Percentiles rank a stretch among this genome's conserved stretches.
These are phyloP conservation scores for Hippoglossus hippoglossus DNA, from an alignment of 2,797 vertebrate genomes.

Conservation along the genomic window DNA sequence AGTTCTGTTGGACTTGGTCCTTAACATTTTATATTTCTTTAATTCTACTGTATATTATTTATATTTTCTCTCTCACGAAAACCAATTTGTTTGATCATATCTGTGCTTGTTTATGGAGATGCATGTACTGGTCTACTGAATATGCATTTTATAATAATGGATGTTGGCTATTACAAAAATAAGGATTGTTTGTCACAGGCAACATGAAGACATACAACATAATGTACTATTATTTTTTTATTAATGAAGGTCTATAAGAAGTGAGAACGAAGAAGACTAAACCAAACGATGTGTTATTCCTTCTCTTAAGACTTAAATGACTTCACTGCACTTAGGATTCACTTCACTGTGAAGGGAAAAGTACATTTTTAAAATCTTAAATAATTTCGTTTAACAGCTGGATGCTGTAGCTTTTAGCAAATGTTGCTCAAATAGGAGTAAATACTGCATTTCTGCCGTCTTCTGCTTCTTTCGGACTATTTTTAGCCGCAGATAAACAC, in stretches of 20 bases:
- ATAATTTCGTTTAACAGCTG: conserved; percentile 2
- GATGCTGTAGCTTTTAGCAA: conserved; percentile 19
- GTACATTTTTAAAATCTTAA: neutral
- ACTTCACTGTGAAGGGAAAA: neutral
- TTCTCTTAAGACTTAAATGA: neutral
- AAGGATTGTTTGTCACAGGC: neutral
- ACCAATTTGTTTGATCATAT: neutral
- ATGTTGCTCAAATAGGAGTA: conserved; percentile 7
- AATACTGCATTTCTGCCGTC: conserved; percentile 13
- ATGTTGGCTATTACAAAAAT: no score
- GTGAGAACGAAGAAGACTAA: conserved; percentile 1
- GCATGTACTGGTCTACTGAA: no score
- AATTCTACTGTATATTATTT: no score
- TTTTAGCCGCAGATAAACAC: conserved; percentile 17
- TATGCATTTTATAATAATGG: no score
- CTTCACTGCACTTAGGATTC: no score
- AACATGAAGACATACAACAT: neutral
- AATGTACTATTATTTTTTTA: neutral
- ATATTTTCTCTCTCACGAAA: no score
- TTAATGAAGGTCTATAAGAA: no score
- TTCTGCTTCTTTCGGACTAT: conserved; percentile 9
- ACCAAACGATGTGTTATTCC: neutral
- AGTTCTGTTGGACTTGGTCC: no score
- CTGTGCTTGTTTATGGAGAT: neutral
- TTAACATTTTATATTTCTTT: no score